Percentiles rank a stretch among this genome's conserved stretches.
Evolutionary conservation across 2,888 invertebrate genomes (phyloP).

Genomic region (Synergus japonicus): DNA sequence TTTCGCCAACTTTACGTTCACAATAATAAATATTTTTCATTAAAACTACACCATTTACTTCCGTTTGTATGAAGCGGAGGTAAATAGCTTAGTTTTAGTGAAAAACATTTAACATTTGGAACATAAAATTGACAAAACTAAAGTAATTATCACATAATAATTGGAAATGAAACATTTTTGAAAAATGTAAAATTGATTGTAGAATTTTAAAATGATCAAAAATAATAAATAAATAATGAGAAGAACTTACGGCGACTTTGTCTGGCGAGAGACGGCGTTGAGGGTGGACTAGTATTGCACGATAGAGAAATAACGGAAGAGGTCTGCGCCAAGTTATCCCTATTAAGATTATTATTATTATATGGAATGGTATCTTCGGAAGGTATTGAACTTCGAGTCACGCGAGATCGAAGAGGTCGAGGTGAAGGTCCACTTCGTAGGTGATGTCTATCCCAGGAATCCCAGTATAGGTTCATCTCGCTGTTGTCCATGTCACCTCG

Average conservation of each 20-base stretch:
- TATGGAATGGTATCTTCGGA: constrained; percentile 80
- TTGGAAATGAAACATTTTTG: no score
- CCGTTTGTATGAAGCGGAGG: no score
- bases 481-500: constrained; percentile 80
- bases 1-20: no score
- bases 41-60: no score
- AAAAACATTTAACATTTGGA: no score
- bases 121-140: no score
- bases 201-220: constrained; percentile 4
- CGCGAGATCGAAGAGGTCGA: constrained; percentile 78
- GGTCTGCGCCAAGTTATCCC: constrained; percentile 74
- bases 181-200: background rate
- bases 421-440: constrained; percentile 79
- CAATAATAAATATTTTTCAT: no score
- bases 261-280: constrained; percentile 67
- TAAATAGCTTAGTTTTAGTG: no score
- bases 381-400: constrained; percentile 80
- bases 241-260: constrained; percentile 47
- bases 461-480: constrained; percentile 91
- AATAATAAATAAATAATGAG: background rate
- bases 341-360: constrained; percentile 73
- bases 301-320: constrained; percentile 79
- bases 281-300: constrained; percentile 77
- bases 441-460: constrained; percentile 92
- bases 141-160: no score